Evolutionary conservation across 1,140 invertebrate genomes (phyloP), one percentile per base, ranked within the genome.

Genomic region (Mylabris phalerata): DNA sequence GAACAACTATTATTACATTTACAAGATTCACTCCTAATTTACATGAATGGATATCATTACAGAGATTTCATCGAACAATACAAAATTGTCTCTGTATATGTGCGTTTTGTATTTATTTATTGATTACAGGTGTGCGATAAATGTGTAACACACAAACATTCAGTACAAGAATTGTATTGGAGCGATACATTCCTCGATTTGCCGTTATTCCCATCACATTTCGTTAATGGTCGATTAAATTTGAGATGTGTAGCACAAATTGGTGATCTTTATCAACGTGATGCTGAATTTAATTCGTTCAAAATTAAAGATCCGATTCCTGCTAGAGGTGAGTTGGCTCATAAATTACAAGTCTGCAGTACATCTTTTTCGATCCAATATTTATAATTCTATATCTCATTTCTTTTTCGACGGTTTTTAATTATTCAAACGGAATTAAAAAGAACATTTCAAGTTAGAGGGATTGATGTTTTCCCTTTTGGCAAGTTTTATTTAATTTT

Each of bases 231-330:
- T 9, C 71, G 74, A 46, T 66, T 82, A 42, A 69, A 75, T 47
- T 69, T 82, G 46, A 77, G 77, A 55, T 82, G 80, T 66, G 77
- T 80, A 9, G 78, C 80, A 58, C 71, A 79, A 69, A 77, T 82
- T 65, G 73, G 74, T 60, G 75, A 79, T 67, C 70, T 80, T 61
- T 81, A 81, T 74, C 73, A 77, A 51, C 73, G 78, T 62, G 75
- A 78, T 59, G 73, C 77, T 56, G 79, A 80, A 71, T 71, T 80
- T 48, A 75, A 75, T 64, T 71, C 81, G 61, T 71, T 73, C 55
- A 76, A 78, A 60, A 73, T 75, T 65, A 77, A 74, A 63, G 79
- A 82, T 74, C 80, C 80, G 47, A 73, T 81, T 62, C 80, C 80
- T 10, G 80, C 78, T 42, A 71, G 79, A 79, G 80, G 80, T 82